These are phyloP conservation scores for Mesoclemmys tuberculata DNA, from an alignment of 2,113 vertebrate species.

Conservation along the genomic window DNA sequence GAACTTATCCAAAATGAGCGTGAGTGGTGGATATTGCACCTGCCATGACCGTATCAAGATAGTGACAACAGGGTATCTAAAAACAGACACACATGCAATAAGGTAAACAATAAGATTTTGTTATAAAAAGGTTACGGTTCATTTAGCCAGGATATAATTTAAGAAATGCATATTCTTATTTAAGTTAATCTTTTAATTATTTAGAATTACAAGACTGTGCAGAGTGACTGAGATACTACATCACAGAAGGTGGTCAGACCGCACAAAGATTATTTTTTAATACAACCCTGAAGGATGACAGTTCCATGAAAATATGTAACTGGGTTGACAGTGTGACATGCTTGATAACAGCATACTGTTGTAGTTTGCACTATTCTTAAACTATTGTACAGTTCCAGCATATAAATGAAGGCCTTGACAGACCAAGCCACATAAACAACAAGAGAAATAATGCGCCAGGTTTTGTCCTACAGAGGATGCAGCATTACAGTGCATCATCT, in stretches of 20 bases:
- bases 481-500: constrained; percentile 40
- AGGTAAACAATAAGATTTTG: background rate
- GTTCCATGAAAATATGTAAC: background rate
- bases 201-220: background rate
- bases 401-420: background rate
- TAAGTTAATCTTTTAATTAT: background rate
- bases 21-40: background rate
- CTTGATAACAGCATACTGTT: background rate
- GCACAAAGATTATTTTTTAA: background rate
- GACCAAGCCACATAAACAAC: constrained; percentile 43
- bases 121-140: background rate
- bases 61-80: background rate
- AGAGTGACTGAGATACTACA: background rate
- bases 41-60: background rate
- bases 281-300: background rate
- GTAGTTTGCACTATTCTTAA: background rate
- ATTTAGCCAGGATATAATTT: background rate
- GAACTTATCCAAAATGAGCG: constrained; percentile 5
- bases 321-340: background rate
- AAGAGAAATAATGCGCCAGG: constrained; percentile 17
- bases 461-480: constrained; percentile 45
- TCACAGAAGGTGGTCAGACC: background rate
- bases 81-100: background rate
- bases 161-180: background rate
- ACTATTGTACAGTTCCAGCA: background rate